Evolutionary conservation across 2,797 vertebrate genomes (phyloP).

Genomic region (Gorsachius magnificus): DNA sequence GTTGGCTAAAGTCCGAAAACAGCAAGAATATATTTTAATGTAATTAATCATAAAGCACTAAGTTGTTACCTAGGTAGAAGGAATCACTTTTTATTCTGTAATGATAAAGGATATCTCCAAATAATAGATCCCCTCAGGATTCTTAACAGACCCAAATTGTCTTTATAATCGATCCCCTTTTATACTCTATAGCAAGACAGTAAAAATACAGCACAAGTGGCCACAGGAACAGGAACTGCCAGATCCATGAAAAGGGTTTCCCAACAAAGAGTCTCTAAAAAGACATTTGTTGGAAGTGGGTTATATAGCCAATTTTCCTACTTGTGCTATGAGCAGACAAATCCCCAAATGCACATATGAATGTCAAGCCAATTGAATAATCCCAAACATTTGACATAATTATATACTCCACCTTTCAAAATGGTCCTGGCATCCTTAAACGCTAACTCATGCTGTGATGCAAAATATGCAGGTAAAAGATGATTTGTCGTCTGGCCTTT

Average conservation of each 20-base stretch:
- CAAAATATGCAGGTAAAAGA: slow-evolving; percentile 8
- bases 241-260: slow-evolving; percentile 5
- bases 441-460: neutral
- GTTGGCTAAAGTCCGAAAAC: neutral
- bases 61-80: neutral
- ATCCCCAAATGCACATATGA: neutral
- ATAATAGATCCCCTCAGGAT: slow-evolving; percentile 7
- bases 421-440: neutral
- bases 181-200: neutral
- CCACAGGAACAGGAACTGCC: neutral
- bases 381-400: slow-evolving; percentile 21
- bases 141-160: neutral
- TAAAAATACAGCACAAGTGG: neutral
- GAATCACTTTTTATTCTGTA: neutral
- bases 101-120: neutral
- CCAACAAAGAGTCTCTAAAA: slow-evolving; percentile 5
- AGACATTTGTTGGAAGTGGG: slow-evolving; percentile 19
- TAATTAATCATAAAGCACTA: neutral
- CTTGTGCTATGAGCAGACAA: neutral
- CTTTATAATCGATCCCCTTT: neutral
- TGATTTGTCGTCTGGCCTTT: slow-evolving; percentile 31
- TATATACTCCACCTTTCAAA: slow-evolving; percentile 20
- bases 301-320: slow-evolving; percentile 25
- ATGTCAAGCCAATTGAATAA: slow-evolving; percentile 12
- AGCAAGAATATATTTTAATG: neutral